Evolutionary conservation across 2,797 vertebrate genomes (phyloP).

Genomic region (Cossypha caffra): DNA sequence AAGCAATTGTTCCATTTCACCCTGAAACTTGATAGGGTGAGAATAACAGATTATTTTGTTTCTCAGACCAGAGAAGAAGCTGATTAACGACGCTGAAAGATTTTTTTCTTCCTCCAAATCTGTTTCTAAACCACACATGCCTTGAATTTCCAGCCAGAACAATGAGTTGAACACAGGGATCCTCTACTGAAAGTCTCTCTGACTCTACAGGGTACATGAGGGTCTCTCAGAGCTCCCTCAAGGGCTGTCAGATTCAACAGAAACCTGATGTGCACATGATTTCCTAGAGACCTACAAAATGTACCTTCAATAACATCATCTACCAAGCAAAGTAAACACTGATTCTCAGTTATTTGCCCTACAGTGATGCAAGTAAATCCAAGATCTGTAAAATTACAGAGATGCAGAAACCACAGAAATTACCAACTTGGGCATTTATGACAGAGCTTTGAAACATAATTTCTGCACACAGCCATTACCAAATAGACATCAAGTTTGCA

Average conservation of each 20-base stretch:
- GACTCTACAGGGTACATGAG: rapidly evolving
- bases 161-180: background rate
- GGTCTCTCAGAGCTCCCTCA: background rate
- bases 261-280: background rate
- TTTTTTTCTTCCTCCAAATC: background rate
- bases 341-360: background rate
- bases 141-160: background rate
- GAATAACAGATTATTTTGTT: background rate
- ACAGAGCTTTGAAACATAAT: background rate
- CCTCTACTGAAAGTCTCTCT: background rate
- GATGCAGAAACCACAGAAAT: background rate
- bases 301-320: background rate
- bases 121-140: background rate
- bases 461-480: background rate
- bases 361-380: background rate
- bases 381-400: background rate
- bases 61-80: background rate
- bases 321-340: background rate
- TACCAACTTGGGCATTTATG: background rate
- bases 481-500: background rate
- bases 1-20: background rate
- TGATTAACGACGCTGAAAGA: rapidly evolving
- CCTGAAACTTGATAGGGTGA: background rate
- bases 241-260: background rate
- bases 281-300: background rate